These are phyloP conservation scores for Folsomia candida DNA, from an alignment of 2,888 invertebrate genomes.

Conservation along the genomic window DNA sequence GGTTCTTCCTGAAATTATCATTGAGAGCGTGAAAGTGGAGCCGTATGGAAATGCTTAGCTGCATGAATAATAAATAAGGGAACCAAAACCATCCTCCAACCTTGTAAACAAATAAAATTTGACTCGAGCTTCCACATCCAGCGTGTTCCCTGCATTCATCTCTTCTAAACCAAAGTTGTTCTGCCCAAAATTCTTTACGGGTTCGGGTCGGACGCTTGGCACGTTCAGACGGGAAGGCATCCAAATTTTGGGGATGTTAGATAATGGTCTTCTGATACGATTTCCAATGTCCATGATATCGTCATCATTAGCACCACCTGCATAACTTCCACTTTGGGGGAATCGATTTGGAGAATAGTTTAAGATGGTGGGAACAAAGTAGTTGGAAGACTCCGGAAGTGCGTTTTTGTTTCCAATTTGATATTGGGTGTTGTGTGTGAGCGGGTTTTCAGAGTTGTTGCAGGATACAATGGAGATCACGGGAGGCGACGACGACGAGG, in stretches of 20 bases:
- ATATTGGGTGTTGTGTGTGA: neutral
- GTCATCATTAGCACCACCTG: neutral
- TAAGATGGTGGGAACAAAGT: slow-evolving; percentile 4
- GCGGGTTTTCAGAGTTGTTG: neutral
- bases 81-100: no score
- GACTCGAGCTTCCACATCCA: slow-evolving; percentile 2
- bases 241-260: neutral
- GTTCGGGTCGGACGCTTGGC: neutral
- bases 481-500: neutral
- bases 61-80: no score
- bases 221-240: neutral
- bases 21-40: no score
- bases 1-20: slow-evolving; percentile 37
- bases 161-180: neutral
- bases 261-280: neutral
- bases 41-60: no score
- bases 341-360: neutral
- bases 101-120: slow-evolving; percentile 9
- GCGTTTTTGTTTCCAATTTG: no score
- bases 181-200: neutral
- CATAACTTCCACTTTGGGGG: neutral
- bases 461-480: neutral
- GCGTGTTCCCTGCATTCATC: neutral
- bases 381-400: neutral
- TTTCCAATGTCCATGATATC: slow-evolving; percentile 8